Percentiles rank a stretch among this genome's conserved stretches.
Conservation (phyloP, 2,113 vertebrate species). For the Vanacampus margaritifer region DNA sequence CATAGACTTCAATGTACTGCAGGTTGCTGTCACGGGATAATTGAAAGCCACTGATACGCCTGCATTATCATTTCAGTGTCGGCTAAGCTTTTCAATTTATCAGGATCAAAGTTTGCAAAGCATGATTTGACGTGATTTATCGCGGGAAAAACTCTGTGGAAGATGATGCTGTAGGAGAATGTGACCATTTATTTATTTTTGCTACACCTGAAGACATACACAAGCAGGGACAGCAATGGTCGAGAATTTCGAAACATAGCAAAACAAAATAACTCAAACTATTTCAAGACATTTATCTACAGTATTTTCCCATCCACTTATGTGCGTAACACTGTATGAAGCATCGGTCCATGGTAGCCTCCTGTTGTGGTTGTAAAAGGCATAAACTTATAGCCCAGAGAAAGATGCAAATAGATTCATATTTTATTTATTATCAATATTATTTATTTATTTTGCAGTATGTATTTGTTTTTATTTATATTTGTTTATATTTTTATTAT, state of each 20-base stretch:
- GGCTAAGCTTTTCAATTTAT: constrained; percentile 9
- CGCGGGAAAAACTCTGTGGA: neutral
- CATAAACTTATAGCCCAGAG: neutral
- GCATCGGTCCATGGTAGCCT: neutral
- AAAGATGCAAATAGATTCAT: neutral
- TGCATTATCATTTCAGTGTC: neutral
- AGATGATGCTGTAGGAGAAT: neutral
- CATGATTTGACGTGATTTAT: constrained; percentile 1
- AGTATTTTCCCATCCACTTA: neutral
- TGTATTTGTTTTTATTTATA: no score
- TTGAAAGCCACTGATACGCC: neutral
- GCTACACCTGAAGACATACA: neutral
- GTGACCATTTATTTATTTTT: neutral
- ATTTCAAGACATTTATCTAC: neutral
- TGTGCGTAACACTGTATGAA: neutral
- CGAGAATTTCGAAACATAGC: neutral
- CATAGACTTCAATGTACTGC: neutral
- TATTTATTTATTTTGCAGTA: no score
- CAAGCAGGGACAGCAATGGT: neutral
- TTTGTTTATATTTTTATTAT: no score
- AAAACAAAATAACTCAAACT: neutral
- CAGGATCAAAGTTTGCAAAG: neutral
- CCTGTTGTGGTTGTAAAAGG: neutral
- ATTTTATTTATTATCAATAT: no score
- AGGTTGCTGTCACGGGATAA: neutral